phyloP scores from a whole-genome alignment of 1,140 invertebrate genomes.

The Aphis craccivora region DNA sequence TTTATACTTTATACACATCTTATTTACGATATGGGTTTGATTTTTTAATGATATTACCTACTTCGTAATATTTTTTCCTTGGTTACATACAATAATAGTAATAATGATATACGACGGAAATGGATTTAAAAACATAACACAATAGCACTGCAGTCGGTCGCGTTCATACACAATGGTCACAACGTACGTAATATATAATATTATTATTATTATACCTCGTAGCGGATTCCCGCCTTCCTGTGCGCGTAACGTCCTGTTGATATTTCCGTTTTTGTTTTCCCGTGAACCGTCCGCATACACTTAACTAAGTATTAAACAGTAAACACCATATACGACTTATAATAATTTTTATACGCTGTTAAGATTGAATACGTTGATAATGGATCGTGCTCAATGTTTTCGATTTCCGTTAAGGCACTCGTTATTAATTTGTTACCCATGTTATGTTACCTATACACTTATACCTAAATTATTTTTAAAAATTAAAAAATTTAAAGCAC shows the following conservation, averaged over 20 bases:
- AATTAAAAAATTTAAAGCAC: not conserved
- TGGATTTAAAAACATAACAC: conserved; percentile 30
- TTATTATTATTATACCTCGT: conserved; percentile 4
- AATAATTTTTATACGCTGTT: not conserved
- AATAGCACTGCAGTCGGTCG: conserved; percentile 1
- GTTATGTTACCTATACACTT: not conserved
- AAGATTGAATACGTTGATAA: not conserved
- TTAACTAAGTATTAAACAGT: no score
- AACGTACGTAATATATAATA: not conserved
- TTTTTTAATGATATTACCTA: not conserved
- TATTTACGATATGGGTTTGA: not conserved
- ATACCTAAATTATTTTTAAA: not conserved
- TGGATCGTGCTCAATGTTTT: not conserved
- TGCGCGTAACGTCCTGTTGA: conserved; percentile 32
- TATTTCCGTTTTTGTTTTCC: conserved; percentile 33
- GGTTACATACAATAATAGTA: not conserved
- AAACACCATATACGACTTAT: not conserved
- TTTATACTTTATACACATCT: not conserved
- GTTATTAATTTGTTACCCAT: not conserved
- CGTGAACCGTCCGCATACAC: no score
- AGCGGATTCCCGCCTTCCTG: conserved; percentile 22
- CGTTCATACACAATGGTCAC: not conserved
- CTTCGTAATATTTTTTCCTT: not conserved
- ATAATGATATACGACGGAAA: conserved; percentile 34
- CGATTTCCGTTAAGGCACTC: not conserved